Base-by-base conservation (phyloP, 2,113 vertebrate genomes). In the Brachyhypopomus gauderio region DNA sequence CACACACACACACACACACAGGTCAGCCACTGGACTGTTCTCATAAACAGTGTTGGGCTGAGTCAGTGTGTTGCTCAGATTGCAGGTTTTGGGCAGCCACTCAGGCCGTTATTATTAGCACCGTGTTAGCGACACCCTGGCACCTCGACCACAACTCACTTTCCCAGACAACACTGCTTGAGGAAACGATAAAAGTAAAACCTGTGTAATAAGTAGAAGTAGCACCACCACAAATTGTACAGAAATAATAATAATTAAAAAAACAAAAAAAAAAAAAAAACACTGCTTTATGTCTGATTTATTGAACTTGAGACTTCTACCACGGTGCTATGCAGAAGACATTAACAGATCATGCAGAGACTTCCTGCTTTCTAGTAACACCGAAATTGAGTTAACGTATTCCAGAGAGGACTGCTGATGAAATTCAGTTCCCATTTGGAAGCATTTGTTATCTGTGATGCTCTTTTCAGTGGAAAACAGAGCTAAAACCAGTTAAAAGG, bases 31-130 rank as follows among this genome's bases (percentile, higher is more conserved):
- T 52, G 17, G 60, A 69, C 25, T 84, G 52, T 75, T 75, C 62
- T 71, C 36, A 70, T 48, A 76, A 83, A 73, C 70, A 80, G 55
- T 67, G 16, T 48, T 73, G 36, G 70, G 62, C 62, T 64, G 80
- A 77, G 74, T 84, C 85, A 85, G 83, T 60, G 72, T 67, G 73
- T 60, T 70, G 74, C 55, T 79, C 66, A 72, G 71, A 72, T 79
- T 81, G 69, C 64, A 67, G 64, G 75, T 36, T 56, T 69, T 72
- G 62, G 71, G 41, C 45, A 30, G 38, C 56, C 36, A 58, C 64
- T 56, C 60, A 59, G 45, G 38, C 59, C 80, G 85, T 83, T 72
- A 86, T 88, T 86, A 88, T 84, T 82, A 82, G 64, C 81, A 75
- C 34, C 48, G 67, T 78, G 63, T 62, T 58, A 66, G 71, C 83